Evolutionary conservation across 1,140 invertebrate species (phyloP), one percentile per base, ranked within the genome.

Genomic region (Psilanteris sp.): DNA sequence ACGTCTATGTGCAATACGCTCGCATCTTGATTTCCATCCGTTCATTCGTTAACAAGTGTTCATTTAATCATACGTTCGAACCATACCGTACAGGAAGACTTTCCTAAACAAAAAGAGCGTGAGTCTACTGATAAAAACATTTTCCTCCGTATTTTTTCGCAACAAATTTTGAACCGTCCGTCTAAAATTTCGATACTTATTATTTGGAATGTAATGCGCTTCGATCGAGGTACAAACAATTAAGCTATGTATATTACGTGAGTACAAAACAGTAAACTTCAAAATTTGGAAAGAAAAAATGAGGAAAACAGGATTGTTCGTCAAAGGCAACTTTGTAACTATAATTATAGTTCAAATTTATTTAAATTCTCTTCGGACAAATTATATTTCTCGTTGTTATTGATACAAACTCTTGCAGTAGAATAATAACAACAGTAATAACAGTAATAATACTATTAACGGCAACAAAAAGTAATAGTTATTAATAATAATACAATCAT

Each of bases 371-470:
- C n/a, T n/a, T n/a, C n/a, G n/a, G n/a, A n/a, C n/a, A n/a, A n/a
- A n/a, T 44, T 26, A 32, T 10, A 32, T 18, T 46, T 34, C 13
- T 4, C 15, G 18, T 27, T 46, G 48, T 37, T 27, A 48, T 61
- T 10, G 13, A 41, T 55, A 50, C 34, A 20, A 55, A 41, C 18
- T n/a, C 46, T 62, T 44, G 9, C 46, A 39, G 36, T 27, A 55
- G 15, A 46, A 67, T 74, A 67, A 74, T 37, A 57, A 66, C 43
- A 73, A 75, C 48, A 59, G 9, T 20, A 75, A 67, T 75, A 75
- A 75, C 72, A 64, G 62, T 70, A 76, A 76, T 68, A 76, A 76
- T 70, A 76, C 72, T 76, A 76, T 76, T 59, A 50, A 76, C 64
- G 72, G 72, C 72, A 68, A 76, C 62, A 62, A 64, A 46, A 59